These are phyloP conservation scores for Hippasteria phrygiana DNA, from an alignment of 53 echinoderm and acorn worm species.

Conservation along the genomic window DNA sequence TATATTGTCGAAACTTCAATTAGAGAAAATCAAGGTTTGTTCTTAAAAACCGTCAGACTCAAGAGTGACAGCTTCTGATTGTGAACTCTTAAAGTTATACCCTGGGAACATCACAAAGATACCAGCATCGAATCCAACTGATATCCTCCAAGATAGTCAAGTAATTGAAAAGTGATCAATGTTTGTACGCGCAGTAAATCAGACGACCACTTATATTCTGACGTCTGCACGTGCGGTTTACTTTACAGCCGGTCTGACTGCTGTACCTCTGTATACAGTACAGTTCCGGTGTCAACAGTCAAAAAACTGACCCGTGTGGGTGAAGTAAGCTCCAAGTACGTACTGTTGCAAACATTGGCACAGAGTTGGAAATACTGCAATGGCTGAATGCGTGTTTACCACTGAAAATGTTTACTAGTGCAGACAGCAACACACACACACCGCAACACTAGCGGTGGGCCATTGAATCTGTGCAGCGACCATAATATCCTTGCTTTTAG, in stretches of 20 bases:
- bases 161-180: slow-evolving; percentile 6
- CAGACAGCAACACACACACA: background rate
- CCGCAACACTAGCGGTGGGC: background rate
- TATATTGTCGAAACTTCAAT: too few species aligned
- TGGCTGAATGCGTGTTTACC: background rate
- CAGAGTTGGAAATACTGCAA: background rate
- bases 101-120: too few species aligned
- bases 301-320: background rate
- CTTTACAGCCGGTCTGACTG: background rate
- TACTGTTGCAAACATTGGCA: background rate
- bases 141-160: background rate
- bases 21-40: too few species aligned
- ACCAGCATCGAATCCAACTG: background rate
- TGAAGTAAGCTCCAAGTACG: background rate
- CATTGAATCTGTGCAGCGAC: background rate
- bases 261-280: background rate
- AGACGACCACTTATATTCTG: background rate
- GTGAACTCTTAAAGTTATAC: background rate
- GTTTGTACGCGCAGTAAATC: slow-evolving; percentile 16
- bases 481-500: background rate
- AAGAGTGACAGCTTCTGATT: too few species aligned
- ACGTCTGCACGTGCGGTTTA: slow-evolving; percentile 25
- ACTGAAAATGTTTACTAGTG: slow-evolving; percentile 1
- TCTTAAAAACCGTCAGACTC: too few species aligned
- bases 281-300: background rate